Percentiles rank a stretch among this genome's conserved stretches.
Conservation (phyloP, 1,140 invertebrate genomes). For the Ceratina australensis region DNA sequence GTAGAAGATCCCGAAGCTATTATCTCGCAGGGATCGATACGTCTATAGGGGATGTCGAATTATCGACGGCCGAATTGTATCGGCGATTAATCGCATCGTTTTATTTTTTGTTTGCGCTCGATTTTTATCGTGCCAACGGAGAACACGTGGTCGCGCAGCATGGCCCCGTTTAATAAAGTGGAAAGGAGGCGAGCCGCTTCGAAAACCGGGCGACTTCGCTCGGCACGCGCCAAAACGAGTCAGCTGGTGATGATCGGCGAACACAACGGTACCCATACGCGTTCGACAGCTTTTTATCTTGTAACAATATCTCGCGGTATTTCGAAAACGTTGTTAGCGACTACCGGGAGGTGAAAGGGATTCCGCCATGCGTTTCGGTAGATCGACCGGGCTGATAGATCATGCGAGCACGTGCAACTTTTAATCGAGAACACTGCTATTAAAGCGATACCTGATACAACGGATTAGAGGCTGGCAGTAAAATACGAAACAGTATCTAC, state of each 20-base stretch:
- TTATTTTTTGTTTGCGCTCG: background rate
- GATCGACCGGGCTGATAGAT: conserved; percentile 1
- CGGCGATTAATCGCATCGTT: background rate
- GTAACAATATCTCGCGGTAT: conserved; percentile 47
- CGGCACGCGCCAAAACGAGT: conserved; percentile 61
- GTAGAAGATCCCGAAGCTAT: conserved; percentile 7
- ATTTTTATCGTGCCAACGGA: conserved; percentile 26
- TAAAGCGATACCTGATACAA: no score
- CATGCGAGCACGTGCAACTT: conserved; percentile 2
- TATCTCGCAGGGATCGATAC: conserved; percentile 1
- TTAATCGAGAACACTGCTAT: background rate
- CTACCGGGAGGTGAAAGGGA: conserved; percentile 42
- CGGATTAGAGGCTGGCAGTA: no score
- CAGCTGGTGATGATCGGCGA: conserved; percentile 64
- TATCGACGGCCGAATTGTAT: conserved; percentile 19
- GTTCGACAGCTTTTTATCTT: conserved; percentile 63
- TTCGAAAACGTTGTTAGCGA: conserved; percentile 44
- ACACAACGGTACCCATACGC: conserved; percentile 57
- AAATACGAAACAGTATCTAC: no score
- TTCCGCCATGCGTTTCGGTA: background rate
- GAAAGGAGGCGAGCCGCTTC: conserved; percentile 37
- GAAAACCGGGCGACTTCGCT: conserved; percentile 26
- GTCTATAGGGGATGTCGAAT: background rate
- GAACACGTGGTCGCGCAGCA: conserved; percentile 46
- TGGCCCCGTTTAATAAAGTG: conserved; percentile 50